Percentiles rank a stretch among this genome's conserved stretches.
Evolutionary conservation across 2,797 vertebrate genomes (phyloP).

Genomic region (Mionectes olivaceus): DNA sequence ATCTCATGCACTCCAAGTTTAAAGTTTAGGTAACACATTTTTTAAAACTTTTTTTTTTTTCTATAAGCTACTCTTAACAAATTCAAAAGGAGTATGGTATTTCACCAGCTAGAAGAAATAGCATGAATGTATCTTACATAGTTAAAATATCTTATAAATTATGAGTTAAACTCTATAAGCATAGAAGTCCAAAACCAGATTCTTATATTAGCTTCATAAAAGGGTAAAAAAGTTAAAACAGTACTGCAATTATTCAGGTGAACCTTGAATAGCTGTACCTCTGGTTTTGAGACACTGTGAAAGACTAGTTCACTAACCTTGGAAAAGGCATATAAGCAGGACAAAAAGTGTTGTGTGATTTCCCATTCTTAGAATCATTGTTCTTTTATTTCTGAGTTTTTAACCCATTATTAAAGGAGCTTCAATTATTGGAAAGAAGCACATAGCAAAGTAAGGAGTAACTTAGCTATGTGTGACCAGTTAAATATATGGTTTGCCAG

Average conservation of each 20-base stretch:
- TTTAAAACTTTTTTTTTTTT: not conserved
- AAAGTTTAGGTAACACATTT: not conserved
- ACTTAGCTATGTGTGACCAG: not conserved
- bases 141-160: not conserved
- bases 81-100: not conserved
- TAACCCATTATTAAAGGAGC: not conserved
- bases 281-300: not conserved
- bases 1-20: not conserved
- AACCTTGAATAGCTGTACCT: not conserved
- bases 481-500: not conserved
- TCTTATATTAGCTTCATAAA: not conserved
- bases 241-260: slow-evolving; percentile 31
- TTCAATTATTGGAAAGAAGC: slow-evolving; percentile 12
- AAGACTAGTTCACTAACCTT: not conserved
- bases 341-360: not conserved
- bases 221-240: slow-evolving; percentile 32
- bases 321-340: slow-evolving; percentile 1
- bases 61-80: not conserved
- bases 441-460: not conserved
- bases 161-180: not conserved
- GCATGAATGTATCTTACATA: not conserved
- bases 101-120: not conserved
- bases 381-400: not conserved
- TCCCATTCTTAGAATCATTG: not conserved
- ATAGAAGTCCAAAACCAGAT: not conserved